Percentiles rank a stretch among this genome's conserved stretches.
Evolutionary conservation across 2,113 vertebrate species (phyloP).

Genomic region (Boleophthalmus pectinirostris): DNA sequence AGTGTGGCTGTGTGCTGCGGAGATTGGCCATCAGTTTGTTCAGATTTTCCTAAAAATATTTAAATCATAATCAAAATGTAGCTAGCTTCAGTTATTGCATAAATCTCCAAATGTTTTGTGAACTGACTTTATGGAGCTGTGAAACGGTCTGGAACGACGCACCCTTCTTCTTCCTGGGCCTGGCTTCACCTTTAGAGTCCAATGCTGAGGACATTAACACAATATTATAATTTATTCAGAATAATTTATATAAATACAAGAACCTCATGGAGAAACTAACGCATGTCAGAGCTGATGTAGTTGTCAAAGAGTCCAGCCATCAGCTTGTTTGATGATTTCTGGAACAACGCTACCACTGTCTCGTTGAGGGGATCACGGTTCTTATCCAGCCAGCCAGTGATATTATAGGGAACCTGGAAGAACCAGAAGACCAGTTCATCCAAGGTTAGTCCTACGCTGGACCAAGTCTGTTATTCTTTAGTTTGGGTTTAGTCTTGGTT

Average conservation of each 20-base stretch:
- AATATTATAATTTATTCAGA: neutral
- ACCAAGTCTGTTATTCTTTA: no score
- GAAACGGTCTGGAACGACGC: slow-evolving; percentile 95
- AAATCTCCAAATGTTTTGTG: slow-evolving; percentile 3
- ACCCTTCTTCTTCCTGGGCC: slow-evolving; percentile 93
- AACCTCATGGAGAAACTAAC: slow-evolving; percentile 55
- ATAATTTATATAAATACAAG: neutral
- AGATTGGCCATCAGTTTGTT: slow-evolving; percentile 97
- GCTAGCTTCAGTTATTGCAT: neutral
- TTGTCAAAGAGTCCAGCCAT: slow-evolving; percentile 87
- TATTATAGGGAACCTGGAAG: slow-evolving; percentile 90
- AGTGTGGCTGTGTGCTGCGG: slow-evolving; percentile 91
- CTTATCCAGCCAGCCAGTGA: slow-evolving; percentile 91
- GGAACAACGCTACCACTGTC: slow-evolving; percentile 88
- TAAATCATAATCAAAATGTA: slow-evolving; percentile 4
- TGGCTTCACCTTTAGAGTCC: slow-evolving; percentile 75
- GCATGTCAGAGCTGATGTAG: slow-evolving; percentile 81
- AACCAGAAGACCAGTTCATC: neutral
- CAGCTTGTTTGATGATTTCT: slow-evolving; percentile 91
- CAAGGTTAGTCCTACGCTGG: neutral
- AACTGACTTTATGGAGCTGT: slow-evolving; percentile 90
- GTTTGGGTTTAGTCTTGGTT: neutral
- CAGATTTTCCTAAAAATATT: slow-evolving; percentile 85
- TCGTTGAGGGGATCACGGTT: slow-evolving; percentile 95
- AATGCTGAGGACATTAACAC: slow-evolving; percentile 47